Evolutionary conservation across 1,140 invertebrate species (phyloP), one percentile per base, ranked within the genome.

Genomic region (Archivesica marissinica): DNA sequence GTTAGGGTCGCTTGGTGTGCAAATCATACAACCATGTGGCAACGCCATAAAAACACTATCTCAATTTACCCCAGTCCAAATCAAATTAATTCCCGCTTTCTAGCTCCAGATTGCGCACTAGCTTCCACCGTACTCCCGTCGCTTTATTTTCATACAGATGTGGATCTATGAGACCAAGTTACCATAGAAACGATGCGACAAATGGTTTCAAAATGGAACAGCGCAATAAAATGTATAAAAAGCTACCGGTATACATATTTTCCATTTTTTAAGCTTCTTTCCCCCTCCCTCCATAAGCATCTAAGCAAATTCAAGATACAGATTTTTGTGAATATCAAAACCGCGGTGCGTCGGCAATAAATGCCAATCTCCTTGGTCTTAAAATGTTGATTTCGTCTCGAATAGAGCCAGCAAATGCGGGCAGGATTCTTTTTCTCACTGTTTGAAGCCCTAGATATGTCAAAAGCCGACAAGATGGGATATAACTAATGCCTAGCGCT

Each of bases 281-380:
- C 28, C 38, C 35, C 74, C 50, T 39, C 33, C 23, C 38, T 59
- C 20, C 13, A 30, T 23, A 76, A 23, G 74, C 2, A 56, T 56
- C 47, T 39, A 41, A 35, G 59, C 77, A 66, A 64, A 79, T 64
- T 64, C 59, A 79, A 79, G 77, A 79, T 79, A 75, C 80, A 75
- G 80, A 83, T 83, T 83, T 83, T 47, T 47, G 56, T 41, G 80
- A 72, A 64, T 74, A 74, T 74, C 66, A 75, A 61, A 54, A 52
- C 80, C 66, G 54, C 56, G 80, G 47, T 28, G 54, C 52, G 15
- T 30, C n/a, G 50, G 80, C 52, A 54, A 72, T 83, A 83, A 83
- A 83, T 83, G 80, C 80, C 80, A 83, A 83, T 83, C 80, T 83
- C 75, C 64, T 38, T 44, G 70, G 80, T 75, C 80, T 75, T 83